phyloP scores from a whole-genome alignment of 2,113 vertebrate species.

The cattle (Bos taurus) region DNA sequence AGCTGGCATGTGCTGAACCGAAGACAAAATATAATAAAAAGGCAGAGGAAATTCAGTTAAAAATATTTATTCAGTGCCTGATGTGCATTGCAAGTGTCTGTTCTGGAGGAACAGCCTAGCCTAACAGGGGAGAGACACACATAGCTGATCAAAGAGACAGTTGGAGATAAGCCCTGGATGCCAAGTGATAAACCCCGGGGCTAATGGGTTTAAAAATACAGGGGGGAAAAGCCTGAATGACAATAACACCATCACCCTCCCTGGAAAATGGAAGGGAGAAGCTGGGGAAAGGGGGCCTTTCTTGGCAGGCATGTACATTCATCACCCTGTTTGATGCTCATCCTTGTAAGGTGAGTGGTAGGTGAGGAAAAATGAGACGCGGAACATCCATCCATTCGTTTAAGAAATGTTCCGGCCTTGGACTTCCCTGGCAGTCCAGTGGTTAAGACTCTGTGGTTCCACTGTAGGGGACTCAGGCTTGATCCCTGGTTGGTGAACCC shows the following conservation, averaged over 20 bases:
- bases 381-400: neutral
- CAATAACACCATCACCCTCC: neutral
- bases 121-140: neutral
- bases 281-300: neutral
- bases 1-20: neutral
- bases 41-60: neutral
- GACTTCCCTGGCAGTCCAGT: neutral
- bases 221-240: neutral
- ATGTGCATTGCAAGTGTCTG: neutral
- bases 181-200: neutral
- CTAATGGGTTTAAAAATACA: neutral
- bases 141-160: neutral
- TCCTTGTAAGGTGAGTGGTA: neutral
- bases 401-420: neutral
- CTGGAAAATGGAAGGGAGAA: too few relatives aligned
- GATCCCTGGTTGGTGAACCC: neutral
- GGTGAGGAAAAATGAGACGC: neutral
- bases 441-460: neutral
- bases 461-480: neutral
- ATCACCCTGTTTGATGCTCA: neutral
- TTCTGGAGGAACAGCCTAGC: neutral
- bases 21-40: neutral
- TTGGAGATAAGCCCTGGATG: neutral
- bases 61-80: neutral
- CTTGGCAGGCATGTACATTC: neutral